phyloP scores from a whole-genome alignment of 2,797 vertebrate genomes.

The Ceyx erithaca region DNA sequence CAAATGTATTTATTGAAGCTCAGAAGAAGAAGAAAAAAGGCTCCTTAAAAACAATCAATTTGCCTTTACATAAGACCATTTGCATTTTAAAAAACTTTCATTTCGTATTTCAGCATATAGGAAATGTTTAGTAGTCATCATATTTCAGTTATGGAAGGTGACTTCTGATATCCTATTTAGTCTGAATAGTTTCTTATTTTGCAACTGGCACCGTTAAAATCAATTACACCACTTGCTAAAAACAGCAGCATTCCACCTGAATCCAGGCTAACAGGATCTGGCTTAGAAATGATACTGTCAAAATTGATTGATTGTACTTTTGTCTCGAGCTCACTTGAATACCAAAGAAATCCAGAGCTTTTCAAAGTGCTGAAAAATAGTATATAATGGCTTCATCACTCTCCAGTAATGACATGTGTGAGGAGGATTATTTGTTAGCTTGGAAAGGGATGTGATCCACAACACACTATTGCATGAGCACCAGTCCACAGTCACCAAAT shows the following conservation, averaged over 20 bases:
- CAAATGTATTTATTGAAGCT: background rate
- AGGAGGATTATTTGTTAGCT: background rate
- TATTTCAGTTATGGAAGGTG: background rate
- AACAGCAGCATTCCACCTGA: background rate
- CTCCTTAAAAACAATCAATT: background rate
- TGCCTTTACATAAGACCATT: background rate
- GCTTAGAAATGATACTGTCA: conserved; percentile 25
- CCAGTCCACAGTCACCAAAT: background rate
- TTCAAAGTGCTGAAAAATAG: background rate
- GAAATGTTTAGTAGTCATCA: background rate
- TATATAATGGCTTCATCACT: background rate
- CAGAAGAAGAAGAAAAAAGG: background rate
- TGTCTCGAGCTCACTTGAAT: background rate
- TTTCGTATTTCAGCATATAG: background rate
- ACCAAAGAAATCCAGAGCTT: background rate
- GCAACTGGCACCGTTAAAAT: conserved; percentile 12
- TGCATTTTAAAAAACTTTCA: rapidly evolving
- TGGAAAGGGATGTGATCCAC: background rate
- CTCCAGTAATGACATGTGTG: background rate
- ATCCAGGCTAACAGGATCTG: background rate
- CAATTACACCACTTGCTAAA: conserved; percentile 6
- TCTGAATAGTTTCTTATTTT: conserved; percentile 9
- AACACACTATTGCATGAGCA: background rate
- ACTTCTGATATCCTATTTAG: conserved; percentile 7
- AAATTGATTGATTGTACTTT: conserved; percentile 17